Evolutionary conservation across 2,113 vertebrate genomes (phyloP).

Genomic region (Nannospalax galili): DNA sequence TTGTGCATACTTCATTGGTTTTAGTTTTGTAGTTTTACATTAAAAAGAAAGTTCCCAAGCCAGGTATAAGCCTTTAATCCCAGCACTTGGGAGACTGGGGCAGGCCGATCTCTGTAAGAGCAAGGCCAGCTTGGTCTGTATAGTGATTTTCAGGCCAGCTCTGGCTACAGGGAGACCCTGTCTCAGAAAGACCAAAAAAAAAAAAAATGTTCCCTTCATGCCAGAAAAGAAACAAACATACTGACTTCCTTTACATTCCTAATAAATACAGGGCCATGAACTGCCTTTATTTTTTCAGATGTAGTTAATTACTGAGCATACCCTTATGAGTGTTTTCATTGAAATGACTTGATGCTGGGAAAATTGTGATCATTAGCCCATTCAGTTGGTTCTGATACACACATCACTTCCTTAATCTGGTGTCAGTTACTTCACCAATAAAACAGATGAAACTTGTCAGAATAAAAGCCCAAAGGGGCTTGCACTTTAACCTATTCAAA

Average conservation of each 20-base stretch:
- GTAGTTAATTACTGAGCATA: constrained; percentile 72
- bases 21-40: constrained; percentile 78
- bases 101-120: no score
- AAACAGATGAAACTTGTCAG: constrained; percentile 40
- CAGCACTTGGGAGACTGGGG: no score
- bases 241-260: constrained; percentile 82
- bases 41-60: constrained; percentile 63
- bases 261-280: constrained; percentile 82
- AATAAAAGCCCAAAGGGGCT: constrained; percentile 14
- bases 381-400: constrained; percentile 25
- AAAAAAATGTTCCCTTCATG: constrained; percentile 58
- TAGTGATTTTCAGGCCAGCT: no score
- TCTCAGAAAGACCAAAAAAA: no score
- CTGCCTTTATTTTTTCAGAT: constrained; percentile 81
- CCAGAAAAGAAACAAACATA: constrained; percentile 83
- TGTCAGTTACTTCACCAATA: constrained; percentile 25
- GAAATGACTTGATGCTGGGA: constrained; percentile 66
- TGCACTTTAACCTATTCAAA: background rate
- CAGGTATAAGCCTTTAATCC: no score
- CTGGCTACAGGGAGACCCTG: no score
- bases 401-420: constrained; percentile 51
- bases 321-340: constrained; percentile 67
- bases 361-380: constrained; percentile 43
- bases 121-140: no score
- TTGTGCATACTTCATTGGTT: constrained; percentile 74